Base-by-base conservation (phyloP, 1,140 invertebrate genomes). In the Pteromalus puparum region DNA sequence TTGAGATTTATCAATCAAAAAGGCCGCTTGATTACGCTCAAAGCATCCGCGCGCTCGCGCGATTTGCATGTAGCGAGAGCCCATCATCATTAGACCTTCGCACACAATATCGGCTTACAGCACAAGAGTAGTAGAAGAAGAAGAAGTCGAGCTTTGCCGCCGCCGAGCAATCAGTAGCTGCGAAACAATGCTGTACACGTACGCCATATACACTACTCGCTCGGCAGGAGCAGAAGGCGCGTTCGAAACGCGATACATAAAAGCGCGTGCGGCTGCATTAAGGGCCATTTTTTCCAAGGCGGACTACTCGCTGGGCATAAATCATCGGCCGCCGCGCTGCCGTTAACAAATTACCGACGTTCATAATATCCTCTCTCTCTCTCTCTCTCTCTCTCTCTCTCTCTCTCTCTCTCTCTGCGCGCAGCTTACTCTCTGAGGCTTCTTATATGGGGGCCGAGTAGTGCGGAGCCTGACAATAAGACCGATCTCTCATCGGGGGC, bases 301-400 rank as follows among this genome's bases (percentile, higher is more conserved):
- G 77, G 42, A 68, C 30, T 48, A 2, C 24, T 28, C 38, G 48
- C 46, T 0, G 30, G 26, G 28, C 12, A 79, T 84, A 79, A 74
- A 84, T 84, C 83, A 80, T 78, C 67, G 30, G 21, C 13, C 28
- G 61, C 26, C 61, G 26, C 30, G 42, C 53, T 61, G 53, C 30
- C 77, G 48, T 81, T 84, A 84, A 84, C 78, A 84, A 80, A 84
- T 84, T 75, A 75, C 83, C 83, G 67, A n/a, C 61, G 61, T 72
- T 53, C 74, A 21, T 70, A 83, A 83, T 77, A 82, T 82, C n/a
- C 38, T 76, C 73, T 61, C 13, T 28, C 3, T 24, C 26, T 30
- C 12, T 5, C 24, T 67, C 24, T 67, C 65, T 67, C 65, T n/a
- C 24, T 21, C 24, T 24, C 24, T 24, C 65, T 73, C 30, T 30